Percentiles rank a stretch among this genome's conserved stretches.
Conservation (phyloP, 2,113 vertebrate species). For the Sigmodon hispidus region DNA sequence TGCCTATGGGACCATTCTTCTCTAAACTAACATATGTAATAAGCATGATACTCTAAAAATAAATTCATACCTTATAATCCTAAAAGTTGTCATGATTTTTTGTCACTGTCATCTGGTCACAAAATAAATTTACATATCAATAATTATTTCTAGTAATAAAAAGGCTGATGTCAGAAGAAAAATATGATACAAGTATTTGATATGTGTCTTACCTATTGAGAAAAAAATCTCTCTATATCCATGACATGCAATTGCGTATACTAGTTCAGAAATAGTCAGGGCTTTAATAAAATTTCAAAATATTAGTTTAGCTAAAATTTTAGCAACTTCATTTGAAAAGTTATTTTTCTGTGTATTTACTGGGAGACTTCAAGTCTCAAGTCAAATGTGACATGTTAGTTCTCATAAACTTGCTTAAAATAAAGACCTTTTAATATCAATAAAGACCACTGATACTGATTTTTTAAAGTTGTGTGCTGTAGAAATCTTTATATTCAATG, state of each 20-base stretch:
- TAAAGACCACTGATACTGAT: not conserved
- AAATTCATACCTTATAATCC: not conserved
- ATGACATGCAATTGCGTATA: not conserved
- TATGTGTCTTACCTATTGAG: not conserved
- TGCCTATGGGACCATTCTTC: not conserved
- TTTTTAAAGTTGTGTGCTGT: not conserved
- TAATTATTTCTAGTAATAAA: not conserved
- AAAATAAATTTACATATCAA: not conserved
- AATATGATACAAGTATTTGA: not conserved
- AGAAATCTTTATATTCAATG: not conserved
- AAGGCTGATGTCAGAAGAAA: not conserved
- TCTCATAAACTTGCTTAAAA: slow-evolving; percentile 28
- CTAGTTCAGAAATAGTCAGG: not conserved
- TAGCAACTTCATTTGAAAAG: not conserved
- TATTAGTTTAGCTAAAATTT: not conserved
- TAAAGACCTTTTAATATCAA: not conserved
- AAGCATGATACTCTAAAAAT: not conserved
- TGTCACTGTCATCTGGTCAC: not conserved
- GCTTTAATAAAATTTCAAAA: not conserved
- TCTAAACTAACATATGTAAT: not conserved
- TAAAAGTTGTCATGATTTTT: not conserved
- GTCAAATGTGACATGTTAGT: slow-evolving; percentile 4
- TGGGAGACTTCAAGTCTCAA: slow-evolving; percentile 9
- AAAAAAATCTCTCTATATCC: not conserved
- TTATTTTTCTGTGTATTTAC: not conserved